Base-by-base conservation (phyloP, 1,140 invertebrate genomes). In the Geopemphigus sp. region DNA sequence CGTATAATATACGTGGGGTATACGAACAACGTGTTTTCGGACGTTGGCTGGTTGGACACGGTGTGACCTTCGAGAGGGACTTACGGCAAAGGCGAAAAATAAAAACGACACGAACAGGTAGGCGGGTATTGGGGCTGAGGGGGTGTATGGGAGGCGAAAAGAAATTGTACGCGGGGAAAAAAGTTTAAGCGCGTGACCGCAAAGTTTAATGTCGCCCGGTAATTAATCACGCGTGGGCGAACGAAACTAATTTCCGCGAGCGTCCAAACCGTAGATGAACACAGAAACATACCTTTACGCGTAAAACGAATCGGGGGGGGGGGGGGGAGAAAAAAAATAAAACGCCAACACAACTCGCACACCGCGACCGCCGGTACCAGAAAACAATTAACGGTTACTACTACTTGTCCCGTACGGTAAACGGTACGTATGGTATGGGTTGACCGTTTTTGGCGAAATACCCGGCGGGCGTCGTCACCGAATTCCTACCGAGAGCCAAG, bases 111-210 rank as follows among this genome's bases (percentile, higher is more conserved):
- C 22, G 8, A 39, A 39, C 32, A 39, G 32, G 6, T n/a, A 0
- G 17, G 17, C 4, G 1, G 3, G 8, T 8, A 45, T n/a, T n/a
- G n/a, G n/a, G n/a, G n/a, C n/a, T n/a, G n/a, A n/a, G n/a, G n/a
- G 10, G 11, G 19, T 0, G 19, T n/a, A 5, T 32, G 6, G 54
- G 11, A 54, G 19, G 29, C 1, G 4, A 10, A 54, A 72, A 72
- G 68, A 72, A 72, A 53, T 19, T 72, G 47, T 29, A 17, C 8
- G n/a, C 8, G 45, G 15, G 22, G 24, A 72, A 54, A 72, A 72
- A 72, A 72, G 68, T 72, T 54, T 72, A 26, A 68, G 22, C 66
- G 66, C 68, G 68, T 54, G 68, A 72, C 68, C 68, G 50, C 68
- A 72, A 54, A 72, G 47, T 54, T 72, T 72, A 72, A 72, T 72